Base-by-base conservation (phyloP, 2,797 vertebrate species). In the Vultur gryphus region DNA sequence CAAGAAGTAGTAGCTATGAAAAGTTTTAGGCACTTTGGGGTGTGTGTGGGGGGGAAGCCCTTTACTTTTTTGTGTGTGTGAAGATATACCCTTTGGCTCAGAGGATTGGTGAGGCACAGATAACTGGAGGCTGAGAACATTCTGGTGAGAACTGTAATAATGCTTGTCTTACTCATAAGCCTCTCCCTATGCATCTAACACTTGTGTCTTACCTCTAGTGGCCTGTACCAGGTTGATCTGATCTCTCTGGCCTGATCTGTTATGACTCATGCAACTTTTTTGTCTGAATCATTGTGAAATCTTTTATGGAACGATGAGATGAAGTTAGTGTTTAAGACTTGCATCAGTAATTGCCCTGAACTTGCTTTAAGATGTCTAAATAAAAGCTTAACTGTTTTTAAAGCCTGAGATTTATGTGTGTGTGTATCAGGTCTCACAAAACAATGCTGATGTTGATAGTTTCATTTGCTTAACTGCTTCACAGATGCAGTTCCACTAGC, bases 1-100 rank as follows among this genome's bases (percentile, higher is more conserved):
- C 10, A 13, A 46, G 51, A 14, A 43, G 7, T 17, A 16, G 29
- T 51, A 49, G 35, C 39, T 57, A 3, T 43, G 13, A 25, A 44
- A 79, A 24, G 43, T 11, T 41, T 29, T 21, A 80, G 31, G 33
- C 7, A 3, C 20, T 51, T 66, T 1, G 2, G 24, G 28, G 19
- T 0, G 3, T 8, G 10, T 3, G 0, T 9, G 8, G 1, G 21
- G 12, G 35, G 7, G 15, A 37, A 46, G 9, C 10, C 20, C 12
- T 69, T 73, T 29, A 21, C 11, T 43, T 29, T 31, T 39, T 7
- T 58, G 7, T 37, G 31, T 57, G 17, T 61, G 19, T 78, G 39
- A 52, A 67, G 41, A 5, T 76, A 25, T 0, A 28, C 8, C 6
- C 10, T 91, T 87, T 87, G 54, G 31, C 52, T 75, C 25, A 6